Evolutionary conservation across 2,888 invertebrate species (phyloP).

Genomic region (Trissolcus japonicus): DNA sequence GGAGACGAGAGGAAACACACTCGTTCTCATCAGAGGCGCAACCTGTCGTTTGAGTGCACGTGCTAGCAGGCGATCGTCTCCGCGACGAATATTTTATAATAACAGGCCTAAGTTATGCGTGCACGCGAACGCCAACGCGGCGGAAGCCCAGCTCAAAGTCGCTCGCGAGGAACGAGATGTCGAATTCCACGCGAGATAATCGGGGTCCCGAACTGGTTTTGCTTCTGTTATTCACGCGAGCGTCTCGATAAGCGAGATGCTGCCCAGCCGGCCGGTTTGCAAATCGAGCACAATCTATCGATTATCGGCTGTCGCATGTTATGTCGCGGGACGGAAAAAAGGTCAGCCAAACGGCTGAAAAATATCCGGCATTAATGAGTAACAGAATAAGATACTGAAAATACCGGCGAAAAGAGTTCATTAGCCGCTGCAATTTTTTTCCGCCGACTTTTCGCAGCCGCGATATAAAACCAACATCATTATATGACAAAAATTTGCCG

Average conservation of each 20-base stretch:
- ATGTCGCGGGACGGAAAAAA: slow-evolving; percentile 35
- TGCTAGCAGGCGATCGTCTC: slow-evolving; percentile 29
- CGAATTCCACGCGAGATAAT: slow-evolving; percentile 56
- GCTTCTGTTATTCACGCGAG: slow-evolving; percentile 58
- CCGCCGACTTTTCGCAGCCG: slow-evolving; percentile 17
- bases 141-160: slow-evolving; percentile 55
- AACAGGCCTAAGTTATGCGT: slow-evolving; percentile 37
- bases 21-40: slow-evolving; percentile 8
- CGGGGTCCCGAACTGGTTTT: slow-evolving; percentile 54
- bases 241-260: slow-evolving; percentile 44
- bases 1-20: background rate
- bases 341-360: slow-evolving; percentile 22
- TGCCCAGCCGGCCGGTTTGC: slow-evolving; percentile 51
- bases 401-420: slow-evolving; percentile 49
- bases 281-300: slow-evolving; percentile 58
- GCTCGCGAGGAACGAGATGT: slow-evolving; percentile 52
- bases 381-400: slow-evolving; percentile 50
- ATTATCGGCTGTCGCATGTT: slow-evolving; percentile 53
- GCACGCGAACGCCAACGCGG: slow-evolving; percentile 53
- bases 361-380: slow-evolving; percentile 42
- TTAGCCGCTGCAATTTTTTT: slow-evolving; percentile 17
- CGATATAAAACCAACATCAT: slow-evolving; percentile 48
- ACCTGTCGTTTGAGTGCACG: slow-evolving; percentile 46
- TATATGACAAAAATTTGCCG: slow-evolving; percentile 41
- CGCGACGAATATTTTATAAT: slow-evolving; percentile 38